phyloP scores from a whole-genome alignment of 2,888 invertebrate genomes.

The Torymus auratus region DNA sequence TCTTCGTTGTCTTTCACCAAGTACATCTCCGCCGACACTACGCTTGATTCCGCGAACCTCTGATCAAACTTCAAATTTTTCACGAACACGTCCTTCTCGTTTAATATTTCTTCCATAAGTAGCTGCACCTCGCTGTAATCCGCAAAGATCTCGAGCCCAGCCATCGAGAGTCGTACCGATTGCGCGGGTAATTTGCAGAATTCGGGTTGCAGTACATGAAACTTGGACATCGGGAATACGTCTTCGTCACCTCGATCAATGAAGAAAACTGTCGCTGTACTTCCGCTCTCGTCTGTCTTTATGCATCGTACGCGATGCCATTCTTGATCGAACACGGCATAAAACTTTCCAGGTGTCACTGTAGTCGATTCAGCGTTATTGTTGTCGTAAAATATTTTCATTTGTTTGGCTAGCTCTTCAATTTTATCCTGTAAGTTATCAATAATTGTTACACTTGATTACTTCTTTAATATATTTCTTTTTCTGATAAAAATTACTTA shows the following conservation, averaged over 20 bases:
- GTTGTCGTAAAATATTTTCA: conserved; percentile 74
- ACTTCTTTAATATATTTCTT: background rate
- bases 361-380: conserved; percentile 58
- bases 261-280: conserved; percentile 78
- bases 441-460: background rate
- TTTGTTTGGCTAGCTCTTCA: conserved; percentile 71
- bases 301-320: conserved; percentile 78
- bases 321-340: conserved; percentile 75
- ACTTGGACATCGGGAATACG: conserved; percentile 77
- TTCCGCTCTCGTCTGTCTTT: conserved; percentile 63
- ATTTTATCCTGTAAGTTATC: conserved; percentile 71
- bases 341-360: conserved; percentile 75
- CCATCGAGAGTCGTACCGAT: conserved; percentile 84
- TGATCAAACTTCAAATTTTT: background rate
- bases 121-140: conserved; percentile 74
- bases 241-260: conserved; percentile 88
- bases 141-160: conserved; percentile 83
- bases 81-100: conserved; percentile 60
- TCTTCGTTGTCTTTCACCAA: conserved; percentile 8
- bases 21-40: conserved; percentile 19
- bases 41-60: background rate
- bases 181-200: conserved; percentile 84
- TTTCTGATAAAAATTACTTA: conserved; percentile 71
- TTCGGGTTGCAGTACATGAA: conserved; percentile 81
- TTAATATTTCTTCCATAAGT: conserved; percentile 75